phyloP scores from a whole-genome alignment of 2,797 vertebrate genomes.

The Bovichtus variegatus region DNA sequence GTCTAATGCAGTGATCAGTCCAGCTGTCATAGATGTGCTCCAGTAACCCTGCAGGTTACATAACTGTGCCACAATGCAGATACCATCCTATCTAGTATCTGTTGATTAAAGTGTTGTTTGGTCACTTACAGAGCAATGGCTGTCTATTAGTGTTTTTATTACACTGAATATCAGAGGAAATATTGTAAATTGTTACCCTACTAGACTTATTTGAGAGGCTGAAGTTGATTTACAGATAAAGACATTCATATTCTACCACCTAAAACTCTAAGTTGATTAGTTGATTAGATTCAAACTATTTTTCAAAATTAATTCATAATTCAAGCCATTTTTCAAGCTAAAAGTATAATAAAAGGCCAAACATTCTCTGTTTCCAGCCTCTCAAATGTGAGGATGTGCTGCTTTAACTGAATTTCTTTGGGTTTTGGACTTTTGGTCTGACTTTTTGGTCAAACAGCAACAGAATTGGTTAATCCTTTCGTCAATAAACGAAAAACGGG shows the following conservation, averaged over 20 bases:
- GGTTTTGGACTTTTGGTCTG: background rate
- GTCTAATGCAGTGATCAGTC: slow-evolving; percentile 25
- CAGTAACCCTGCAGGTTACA: slow-evolving; percentile 76
- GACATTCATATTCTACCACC: too few relatives aligned
- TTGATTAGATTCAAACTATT: background rate
- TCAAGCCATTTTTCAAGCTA: background rate
- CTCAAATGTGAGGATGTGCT: background rate
- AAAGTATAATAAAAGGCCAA: background rate
- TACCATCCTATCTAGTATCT: background rate
- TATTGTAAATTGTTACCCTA: background rate
- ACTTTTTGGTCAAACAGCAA: background rate
- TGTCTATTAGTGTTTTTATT: background rate
- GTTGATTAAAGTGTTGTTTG: background rate
- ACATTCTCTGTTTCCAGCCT: background rate
- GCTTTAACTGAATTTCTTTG: background rate
- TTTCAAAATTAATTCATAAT: background rate
- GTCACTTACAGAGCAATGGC: background rate
- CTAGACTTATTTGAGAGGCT: background rate
- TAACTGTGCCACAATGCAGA: slow-evolving; percentile 68
- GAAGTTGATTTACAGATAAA: background rate
- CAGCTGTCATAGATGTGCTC: slow-evolving; percentile 69
- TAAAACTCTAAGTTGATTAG: background rate
- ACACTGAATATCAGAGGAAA: background rate
- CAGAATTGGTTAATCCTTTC: background rate
- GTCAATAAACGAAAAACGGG: background rate